Conservation (phyloP, 1,140 invertebrate species). For the Babylonia areolata region DNA sequence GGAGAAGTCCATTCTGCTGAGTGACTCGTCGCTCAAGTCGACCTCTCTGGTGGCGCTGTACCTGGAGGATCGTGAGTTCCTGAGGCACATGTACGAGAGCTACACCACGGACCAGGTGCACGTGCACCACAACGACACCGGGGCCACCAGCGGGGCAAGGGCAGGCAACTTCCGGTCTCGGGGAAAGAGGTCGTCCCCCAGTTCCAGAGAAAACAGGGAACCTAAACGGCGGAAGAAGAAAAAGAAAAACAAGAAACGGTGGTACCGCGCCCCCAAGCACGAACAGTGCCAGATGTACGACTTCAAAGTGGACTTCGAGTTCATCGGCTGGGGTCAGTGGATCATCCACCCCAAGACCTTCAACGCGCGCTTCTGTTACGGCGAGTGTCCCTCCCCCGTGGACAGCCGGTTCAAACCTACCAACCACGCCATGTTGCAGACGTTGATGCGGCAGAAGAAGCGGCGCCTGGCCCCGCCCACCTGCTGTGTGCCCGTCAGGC, state of each 20-base stretch:
- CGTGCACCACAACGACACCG: neutral
- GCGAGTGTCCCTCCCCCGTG: conserved; percentile 84
- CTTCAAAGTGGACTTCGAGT: conserved; percentile 94
- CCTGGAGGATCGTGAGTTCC: conserved; percentile 57
- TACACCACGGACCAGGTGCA: conserved; percentile 46
- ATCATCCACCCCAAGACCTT: conserved; percentile 98
- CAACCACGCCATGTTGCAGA: conserved; percentile 98
- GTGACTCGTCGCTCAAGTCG: conserved; percentile 18
- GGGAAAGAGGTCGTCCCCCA: neutral
- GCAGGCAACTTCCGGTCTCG: conserved; percentile 14
- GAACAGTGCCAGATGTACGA: conserved; percentile 59
- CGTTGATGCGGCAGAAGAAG: conserved; percentile 84
- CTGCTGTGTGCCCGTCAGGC: conserved; percentile 75
- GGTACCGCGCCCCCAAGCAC: conserved; percentile 39
- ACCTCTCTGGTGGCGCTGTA: conserved; percentile 61
- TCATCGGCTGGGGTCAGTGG: conserved; percentile 99
- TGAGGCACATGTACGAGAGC: conserved; percentile 58
- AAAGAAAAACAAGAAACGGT: conserved; percentile 42
- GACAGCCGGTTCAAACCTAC: conserved; percentile 80
- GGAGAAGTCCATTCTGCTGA: conserved; percentile 29
- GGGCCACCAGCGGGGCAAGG: neutral
- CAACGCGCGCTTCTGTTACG: conserved; percentile 94
- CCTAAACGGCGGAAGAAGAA: conserved; percentile 39
- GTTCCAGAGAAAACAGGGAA: conserved; percentile 15
- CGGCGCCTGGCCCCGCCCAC: conserved; percentile 58